A percentile compares a stretch with the other conserved stretches of the same genome.
phyloP scores from a whole-genome alignment of 2,113 vertebrate species.

The Daphoenositta chrysoptera region DNA sequence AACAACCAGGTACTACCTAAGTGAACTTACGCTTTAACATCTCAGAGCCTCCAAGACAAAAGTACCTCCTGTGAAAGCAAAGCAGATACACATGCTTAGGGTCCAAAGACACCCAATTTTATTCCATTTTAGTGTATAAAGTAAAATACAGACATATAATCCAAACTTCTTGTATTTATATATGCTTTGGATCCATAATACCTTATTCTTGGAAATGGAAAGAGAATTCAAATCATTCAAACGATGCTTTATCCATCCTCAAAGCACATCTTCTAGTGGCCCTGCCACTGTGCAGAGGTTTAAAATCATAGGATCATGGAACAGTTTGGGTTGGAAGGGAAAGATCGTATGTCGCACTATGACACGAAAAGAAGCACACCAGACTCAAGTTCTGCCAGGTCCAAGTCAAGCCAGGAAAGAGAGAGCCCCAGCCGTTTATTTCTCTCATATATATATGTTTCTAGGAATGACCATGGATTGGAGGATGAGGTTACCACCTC shows the following conservation, averaged over 20 bases:
- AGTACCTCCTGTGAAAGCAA: background rate
- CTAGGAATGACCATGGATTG: no score
- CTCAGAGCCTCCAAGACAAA: background rate
- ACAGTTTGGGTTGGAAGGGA: background rate
- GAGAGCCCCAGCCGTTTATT: no score
- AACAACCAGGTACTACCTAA: background rate
- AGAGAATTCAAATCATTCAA: background rate
- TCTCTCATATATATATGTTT: no score
- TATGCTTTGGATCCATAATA: background rate
- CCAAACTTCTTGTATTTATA: background rate
- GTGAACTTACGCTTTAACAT: background rate
- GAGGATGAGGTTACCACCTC: no score
- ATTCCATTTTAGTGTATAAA: background rate
- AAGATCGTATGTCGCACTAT: no score
- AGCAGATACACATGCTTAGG: background rate
- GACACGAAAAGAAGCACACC: no score
- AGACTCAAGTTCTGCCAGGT: no score
- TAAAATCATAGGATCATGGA: background rate
- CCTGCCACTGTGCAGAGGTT: background rate
- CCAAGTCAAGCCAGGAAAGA: no score
- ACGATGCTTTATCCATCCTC: background rate
- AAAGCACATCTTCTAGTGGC: background rate
- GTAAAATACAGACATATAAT: background rate
- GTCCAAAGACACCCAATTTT: background rate
- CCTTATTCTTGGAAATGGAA: background rate